A percentile compares a stretch with the other conserved stretches of the same genome.
Evolutionary conservation across 1,140 invertebrate genomes (phyloP).

Genomic region (Monochamus saltuarius): DNA sequence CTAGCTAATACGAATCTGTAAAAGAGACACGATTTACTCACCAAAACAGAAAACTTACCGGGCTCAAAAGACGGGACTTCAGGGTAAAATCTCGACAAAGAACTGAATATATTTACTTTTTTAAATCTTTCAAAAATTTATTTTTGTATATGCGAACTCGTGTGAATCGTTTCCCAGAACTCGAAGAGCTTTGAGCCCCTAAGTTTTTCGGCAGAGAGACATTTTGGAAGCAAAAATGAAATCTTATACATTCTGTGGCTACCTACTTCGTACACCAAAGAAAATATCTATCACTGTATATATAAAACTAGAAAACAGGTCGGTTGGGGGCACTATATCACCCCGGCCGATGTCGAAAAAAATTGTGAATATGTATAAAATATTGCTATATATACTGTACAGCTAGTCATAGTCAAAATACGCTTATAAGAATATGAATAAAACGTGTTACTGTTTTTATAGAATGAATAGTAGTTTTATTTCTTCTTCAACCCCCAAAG

Average conservation of each 20-base stretch:
- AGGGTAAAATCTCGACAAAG: constrained; percentile 9
- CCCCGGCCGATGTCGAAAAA: constrained; percentile 34
- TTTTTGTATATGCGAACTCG: constrained; percentile 13
- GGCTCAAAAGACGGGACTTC: constrained; percentile 5
- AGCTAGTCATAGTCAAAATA: constrained; percentile 54
- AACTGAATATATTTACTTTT: constrained; percentile 1
- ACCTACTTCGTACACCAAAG: constrained; percentile 49
- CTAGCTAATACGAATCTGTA: constrained; percentile 8
- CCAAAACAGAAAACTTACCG: constrained; percentile 7
- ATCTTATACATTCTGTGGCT: constrained; percentile 37
- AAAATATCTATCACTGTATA: constrained; percentile 49
- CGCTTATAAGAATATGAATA: constrained; percentile 52
- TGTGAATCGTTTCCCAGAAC: constrained; percentile 16
- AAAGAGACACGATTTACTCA: no score
- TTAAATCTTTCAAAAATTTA: constrained; percentile 5
- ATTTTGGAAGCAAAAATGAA: constrained; percentile 5
- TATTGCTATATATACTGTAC: constrained; percentile 52
- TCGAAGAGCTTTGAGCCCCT: constrained; percentile 9
- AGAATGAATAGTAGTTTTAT: constrained; percentile 47
- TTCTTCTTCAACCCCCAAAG: constrained; percentile 7
- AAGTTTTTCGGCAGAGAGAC: constrained; percentile 14
- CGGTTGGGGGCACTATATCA: constrained; percentile 21
- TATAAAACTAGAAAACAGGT: constrained; percentile 43
- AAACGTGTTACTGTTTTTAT: constrained; percentile 53
- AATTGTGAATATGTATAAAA: constrained; percentile 52